phyloP scores from a whole-genome alignment of 2,888 invertebrate species.

The Pterostichus madidus region DNA sequence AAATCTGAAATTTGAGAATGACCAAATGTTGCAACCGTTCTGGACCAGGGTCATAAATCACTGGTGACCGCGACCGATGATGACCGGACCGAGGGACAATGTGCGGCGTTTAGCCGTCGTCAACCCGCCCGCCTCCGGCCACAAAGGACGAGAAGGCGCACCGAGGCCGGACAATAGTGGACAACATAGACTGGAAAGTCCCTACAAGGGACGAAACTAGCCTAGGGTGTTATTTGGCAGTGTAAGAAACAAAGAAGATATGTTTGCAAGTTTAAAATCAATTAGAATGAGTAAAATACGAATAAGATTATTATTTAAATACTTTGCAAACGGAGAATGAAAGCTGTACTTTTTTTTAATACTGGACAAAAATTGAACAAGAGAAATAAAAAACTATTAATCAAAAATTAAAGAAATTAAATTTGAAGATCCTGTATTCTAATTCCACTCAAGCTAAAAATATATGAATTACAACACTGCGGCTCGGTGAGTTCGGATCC shows the following conservation, averaged over 20 bases:
- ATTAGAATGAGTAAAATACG: too few relatives aligned
- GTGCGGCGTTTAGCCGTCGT: slow-evolving; percentile 72
- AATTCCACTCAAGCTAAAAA: too few relatives aligned
- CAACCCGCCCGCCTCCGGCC: slow-evolving; percentile 62
- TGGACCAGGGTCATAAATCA: slow-evolving; percentile 73
- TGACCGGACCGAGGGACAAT: slow-evolving; percentile 75
- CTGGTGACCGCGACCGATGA: slow-evolving; percentile 73
- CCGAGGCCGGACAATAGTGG: slow-evolving; percentile 20
- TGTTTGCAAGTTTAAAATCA: background rate
- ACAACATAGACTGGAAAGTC: slow-evolving; percentile 16
- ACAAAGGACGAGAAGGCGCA: slow-evolving; percentile 45
- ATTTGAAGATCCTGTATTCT: too few relatives aligned
- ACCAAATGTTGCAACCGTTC: slow-evolving; percentile 46
- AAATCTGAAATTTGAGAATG: slow-evolving; percentile 9
- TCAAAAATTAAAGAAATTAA: too few relatives aligned
- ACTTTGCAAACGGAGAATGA: too few relatives aligned
- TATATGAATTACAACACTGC: too few relatives aligned
- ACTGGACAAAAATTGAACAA: too few relatives aligned
- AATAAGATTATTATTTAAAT: too few relatives aligned
- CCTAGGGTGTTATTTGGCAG: slow-evolving; percentile 7
- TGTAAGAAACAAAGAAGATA: background rate
- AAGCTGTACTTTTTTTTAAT: too few relatives aligned
- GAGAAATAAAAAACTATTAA: too few relatives aligned
- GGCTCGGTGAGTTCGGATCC: too few relatives aligned
- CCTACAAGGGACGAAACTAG: background rate